Conservation (phyloP, 2,888 invertebrate species). For the Sinelater perroti region DNA sequence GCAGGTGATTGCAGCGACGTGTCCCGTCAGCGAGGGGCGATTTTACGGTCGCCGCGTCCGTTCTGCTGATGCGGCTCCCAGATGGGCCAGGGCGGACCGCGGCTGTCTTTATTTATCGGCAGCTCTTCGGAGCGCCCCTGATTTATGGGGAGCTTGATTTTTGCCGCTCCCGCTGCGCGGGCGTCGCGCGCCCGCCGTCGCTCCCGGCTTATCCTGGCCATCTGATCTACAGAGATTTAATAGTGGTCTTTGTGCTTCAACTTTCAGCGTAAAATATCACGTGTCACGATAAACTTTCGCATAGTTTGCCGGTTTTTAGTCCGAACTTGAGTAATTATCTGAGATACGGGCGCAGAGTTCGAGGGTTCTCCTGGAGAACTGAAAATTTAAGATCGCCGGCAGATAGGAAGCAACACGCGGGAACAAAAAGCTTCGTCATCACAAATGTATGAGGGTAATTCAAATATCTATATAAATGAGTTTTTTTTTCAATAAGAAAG, state of each 20-base stretch:
- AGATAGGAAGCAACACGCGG: too few species aligned
- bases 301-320: slow-evolving; percentile 8
- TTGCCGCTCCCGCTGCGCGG: too few species aligned
- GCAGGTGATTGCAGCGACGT: slow-evolving; percentile 47
- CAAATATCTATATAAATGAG: too few species aligned
- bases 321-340: too few species aligned
- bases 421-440: too few species aligned
- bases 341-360: too few species aligned
- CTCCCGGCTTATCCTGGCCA: slow-evolving; percentile 19
- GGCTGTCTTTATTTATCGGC: slow-evolving; percentile 55
- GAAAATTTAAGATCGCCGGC: too few species aligned
- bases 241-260: slow-evolving; percentile 16
- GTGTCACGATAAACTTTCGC: slow-evolving; percentile 18
- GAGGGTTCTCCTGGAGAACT: too few species aligned
- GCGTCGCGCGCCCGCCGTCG: slow-evolving; percentile 23
- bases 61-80: slow-evolving; percentile 53
- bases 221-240: slow-evolving; percentile 25
- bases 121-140: slow-evolving; percentile 48
- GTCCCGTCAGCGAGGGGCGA: slow-evolving; percentile 49
- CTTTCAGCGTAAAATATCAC: slow-evolving; percentile 20
- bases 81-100: slow-evolving; percentile 46
- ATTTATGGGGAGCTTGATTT: slow-evolving; percentile 50
- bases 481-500: too few species aligned
- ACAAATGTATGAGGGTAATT: too few species aligned
- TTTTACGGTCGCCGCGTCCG: slow-evolving; percentile 52